Base-by-base conservation (phyloP, 2,888 invertebrate genomes). In the Carterocephalus palaemon region DNA sequence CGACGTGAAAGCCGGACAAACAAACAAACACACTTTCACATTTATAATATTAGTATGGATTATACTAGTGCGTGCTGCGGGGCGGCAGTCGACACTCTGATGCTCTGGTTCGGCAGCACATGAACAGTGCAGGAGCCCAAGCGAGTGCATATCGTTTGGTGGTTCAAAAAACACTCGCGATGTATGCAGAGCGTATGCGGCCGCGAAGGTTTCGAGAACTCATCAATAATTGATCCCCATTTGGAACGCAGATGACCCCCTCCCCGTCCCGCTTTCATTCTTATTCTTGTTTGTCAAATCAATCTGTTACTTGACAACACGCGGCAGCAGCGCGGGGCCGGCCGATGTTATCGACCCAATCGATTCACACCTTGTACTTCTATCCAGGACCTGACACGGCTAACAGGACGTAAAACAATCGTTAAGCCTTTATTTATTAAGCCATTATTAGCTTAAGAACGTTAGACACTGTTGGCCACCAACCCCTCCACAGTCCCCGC, bases 211-310 rank as follows among this genome's bases (percentile, higher is more conserved):
- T 67, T 67, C 62, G 64, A 70, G 67, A 70, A 62, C 68, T 75
- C 74, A 73, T 78, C 70, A 71, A 77, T 78, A 78, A 72, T 65
- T 70, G 72, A 76, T 75, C 60, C 49, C 39, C 39, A 70, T 79
- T 70, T 77, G 76, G 52, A 49, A 72, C 76, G 73, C 56, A 74
- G 70, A 77, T 77, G 63, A 8, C 36, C 34, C 45, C 32, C 33
- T 19, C 39, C 32, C 29, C 22, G 12, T n/a, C 42, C 28, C 36
- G 28, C n/a, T 2, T 59, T 60, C 57, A 59, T 64, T 58, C 50
- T 48, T 64, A 69, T 62, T 64, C 65, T 46, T 59, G 59, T 65
- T 64, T 62, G 46, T 48, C 42, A 29, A 46, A 50, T 39, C 48
- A 33, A 24, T 34, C 16, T 43, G 22, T 28, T 16, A 26, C 34